Base-by-base conservation (phyloP, 2,113 vertebrate species). In the Burhinus oedicnemus region DNA sequence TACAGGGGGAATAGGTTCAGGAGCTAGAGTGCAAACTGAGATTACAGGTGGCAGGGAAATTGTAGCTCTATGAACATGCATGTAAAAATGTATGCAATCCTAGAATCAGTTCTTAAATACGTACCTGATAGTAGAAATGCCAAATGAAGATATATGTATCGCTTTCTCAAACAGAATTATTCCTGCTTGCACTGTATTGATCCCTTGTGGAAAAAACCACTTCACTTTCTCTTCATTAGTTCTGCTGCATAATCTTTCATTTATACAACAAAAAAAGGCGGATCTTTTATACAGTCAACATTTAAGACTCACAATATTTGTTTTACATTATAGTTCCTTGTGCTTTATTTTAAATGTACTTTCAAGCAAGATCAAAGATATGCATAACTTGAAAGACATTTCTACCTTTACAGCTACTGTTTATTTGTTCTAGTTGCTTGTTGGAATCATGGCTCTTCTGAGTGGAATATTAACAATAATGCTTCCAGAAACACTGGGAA, bases 401-500 rank as follows among this genome's bases (percentile, higher is more conserved):
- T 69, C 81, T 60, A 66, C 51, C 32, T 76, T 94, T 91, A 97
- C 93, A 87, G 20, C 66, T 94, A 34, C 47, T 94, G 64, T 89
- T 97, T 95, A 64, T 98, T 91, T 95, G 40, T 93, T 98, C 78
- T 84, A 99, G 99, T 87, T 99, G 75, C 98, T 99, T 42, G 98
- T 99, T 89, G 99, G 99, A 89, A 97, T 99, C 91, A 98, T 99
- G 97, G 98, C 99, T 40, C 98, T 99, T 57, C 64, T 99, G 72
- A 98, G 99, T 54, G 99, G 99, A 92, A 61, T 99, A 64, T 97
- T 99, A 95, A 98, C 99, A 3, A 44, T 99, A 86, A 91, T 98
- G 92, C 98, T 99, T 87, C 99, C 99, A 4, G 99, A 99, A 98
- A 99, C 99, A 30, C 97, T 99, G 29, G 98, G 99, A 87, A 98